Conservation (phyloP, 2,888 invertebrate species). For the Gibbula magus region DNA sequence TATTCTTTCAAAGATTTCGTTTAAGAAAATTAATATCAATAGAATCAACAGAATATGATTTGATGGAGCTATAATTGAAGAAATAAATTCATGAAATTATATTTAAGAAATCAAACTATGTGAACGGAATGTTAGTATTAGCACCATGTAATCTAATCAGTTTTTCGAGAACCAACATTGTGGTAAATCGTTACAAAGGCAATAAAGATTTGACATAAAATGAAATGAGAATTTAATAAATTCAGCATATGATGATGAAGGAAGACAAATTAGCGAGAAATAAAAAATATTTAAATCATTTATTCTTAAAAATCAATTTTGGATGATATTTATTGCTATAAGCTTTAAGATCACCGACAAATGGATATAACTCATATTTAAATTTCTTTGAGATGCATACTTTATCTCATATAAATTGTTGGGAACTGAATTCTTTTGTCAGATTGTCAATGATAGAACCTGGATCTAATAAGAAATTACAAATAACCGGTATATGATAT, state of each 20-base stretch:
- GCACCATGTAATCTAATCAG: background rate
- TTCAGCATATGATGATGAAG: background rate
- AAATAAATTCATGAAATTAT: no score
- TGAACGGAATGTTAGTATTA: constrained; percentile 2
- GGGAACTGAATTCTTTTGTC: no score
- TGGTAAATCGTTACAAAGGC: background rate
- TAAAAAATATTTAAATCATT: background rate
- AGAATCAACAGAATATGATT: no score
- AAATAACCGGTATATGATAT: no score
- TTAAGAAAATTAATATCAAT: no score
- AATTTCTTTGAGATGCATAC: no score
- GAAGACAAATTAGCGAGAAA: background rate
- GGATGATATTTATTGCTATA: background rate
- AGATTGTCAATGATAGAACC: no score
- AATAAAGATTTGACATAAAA: background rate
- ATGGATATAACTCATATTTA: no score
- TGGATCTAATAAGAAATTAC: no score
- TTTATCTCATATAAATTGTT: no score
- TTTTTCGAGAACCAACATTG: background rate
- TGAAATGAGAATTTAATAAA: background rate
- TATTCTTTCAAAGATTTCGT: no score
- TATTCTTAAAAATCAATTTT: background rate
- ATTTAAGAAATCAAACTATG: background rate
- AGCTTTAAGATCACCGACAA: background rate
- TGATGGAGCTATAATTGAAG: no score